Base-by-base conservation (phyloP, 2,797 vertebrate species). In the Distichodus sexfasciatus region DNA sequence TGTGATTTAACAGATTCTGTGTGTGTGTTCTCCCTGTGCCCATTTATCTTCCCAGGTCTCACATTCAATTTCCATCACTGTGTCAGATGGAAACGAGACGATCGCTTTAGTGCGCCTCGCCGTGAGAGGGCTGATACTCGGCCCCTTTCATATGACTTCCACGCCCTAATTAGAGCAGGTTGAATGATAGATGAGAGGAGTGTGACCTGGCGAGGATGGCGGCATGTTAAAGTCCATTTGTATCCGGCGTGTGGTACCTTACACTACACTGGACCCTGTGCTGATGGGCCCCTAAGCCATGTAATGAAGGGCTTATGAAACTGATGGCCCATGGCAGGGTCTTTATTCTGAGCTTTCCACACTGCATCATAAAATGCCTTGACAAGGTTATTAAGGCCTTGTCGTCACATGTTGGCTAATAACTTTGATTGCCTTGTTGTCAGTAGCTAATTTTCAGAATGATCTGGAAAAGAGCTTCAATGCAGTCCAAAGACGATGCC, bases 1-100 rank as follows among this genome's bases (percentile, higher is more conserved):
- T 66, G 64, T 66, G 50, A 38, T 23, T 55, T 57, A 33, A 57
- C 50, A 66, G 26, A 35, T 44, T 44, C 24, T 77, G 76, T 76
- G 70, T 76, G 59, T 80, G 79, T 75, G 76, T 83, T 71, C 80
- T 81, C 35, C 48, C 75, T 74, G 79, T 76, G 76, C 82, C 85
- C 88, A 90, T 92, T 90, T 88, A 91, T 92, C 90, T 91, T 92
- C 88, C 83, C 85, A 86, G 85, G 88, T 83, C 86, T 92, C 90
- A 91, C 86, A 86, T 91, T 89, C 87, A 90, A 92, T 92, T 82
- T 89, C 79, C 88, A 82, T 90, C 89, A 91, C 75, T 76, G 81
- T 88, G 88, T 89, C 88, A 89, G 85, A 88, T 86, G 87, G 83
- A 87, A 89, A 87, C 86, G 87, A 88, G 86, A 85, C 75, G 73